Base-by-base conservation (phyloP, 2,797 vertebrate genomes). In the Gambusia yucatana region DNA sequence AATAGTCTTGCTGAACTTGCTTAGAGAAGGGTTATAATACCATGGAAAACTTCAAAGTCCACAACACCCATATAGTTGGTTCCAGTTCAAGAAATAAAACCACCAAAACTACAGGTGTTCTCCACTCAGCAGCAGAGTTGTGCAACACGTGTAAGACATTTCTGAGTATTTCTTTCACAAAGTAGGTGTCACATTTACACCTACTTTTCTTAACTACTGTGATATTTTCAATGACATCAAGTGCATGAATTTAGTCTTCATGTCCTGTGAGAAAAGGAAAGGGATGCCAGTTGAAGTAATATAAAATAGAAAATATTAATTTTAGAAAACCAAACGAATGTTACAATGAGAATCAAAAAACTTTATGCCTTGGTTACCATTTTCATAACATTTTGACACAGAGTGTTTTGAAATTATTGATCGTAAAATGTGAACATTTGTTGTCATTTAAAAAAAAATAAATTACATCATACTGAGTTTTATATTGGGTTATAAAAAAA, bases 31-130 rank as follows among this genome's bases (percentile, higher is more conserved):
- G 36, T 73, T 73, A 46, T 59, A 75, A 28, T 50, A 44, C n/a
- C 50, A n/a, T 65, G 61, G 74, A 77, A 78, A 77, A 55, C 63
- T 79, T 87, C 50, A 88, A 67, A 78, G 80, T 73, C 84, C 55
- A 78, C 63, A 46, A 84, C 70, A 78, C 47, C 52, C 30, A 69
- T 55, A 44, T 16, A 73, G 41, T 30, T 80, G 55, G 48, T 81
- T 79, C 63, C 39, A 82, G 25, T 83, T 82, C 39, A 80, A 78
- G 55, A 76, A 73, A 83, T 76, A 84, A 83, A 87, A 81, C 75
- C 81, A 78, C 81, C 75, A 73, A 79, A 72, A 74, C 61, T 79
- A 77, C 87, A 89, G 88, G 83, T 90, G 87, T 86, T 82, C 71
- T 85, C 50, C 28, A 11, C 11, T 36, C 57, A 80, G 48, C 78